Conservation (phyloP, 2,797 vertebrate genomes). For the Malurus leucopterus region DNA sequence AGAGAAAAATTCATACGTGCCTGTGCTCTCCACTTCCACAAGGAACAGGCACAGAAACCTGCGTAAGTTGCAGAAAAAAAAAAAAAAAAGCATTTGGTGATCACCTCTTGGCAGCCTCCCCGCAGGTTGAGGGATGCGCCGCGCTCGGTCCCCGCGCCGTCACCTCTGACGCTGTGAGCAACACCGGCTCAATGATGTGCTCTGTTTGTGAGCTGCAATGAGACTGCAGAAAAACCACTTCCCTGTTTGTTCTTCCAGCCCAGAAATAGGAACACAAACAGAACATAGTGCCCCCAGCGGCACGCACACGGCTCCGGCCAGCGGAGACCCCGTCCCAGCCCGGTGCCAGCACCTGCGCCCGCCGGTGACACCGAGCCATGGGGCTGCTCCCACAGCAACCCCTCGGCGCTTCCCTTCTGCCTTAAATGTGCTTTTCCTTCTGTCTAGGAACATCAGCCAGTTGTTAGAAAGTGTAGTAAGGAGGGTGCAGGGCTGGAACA, state of each 20-base stretch:
- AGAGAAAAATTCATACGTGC: background rate
- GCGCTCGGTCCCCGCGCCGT: background rate
- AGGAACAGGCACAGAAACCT: background rate
- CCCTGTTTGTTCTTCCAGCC: slow-evolving; percentile 59
- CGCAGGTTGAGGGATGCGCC: background rate
- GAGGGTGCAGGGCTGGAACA: background rate
- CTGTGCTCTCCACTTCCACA: background rate
- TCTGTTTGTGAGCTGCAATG: slow-evolving; percentile 58
- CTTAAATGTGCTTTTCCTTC: background rate
- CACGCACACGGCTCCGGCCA: background rate
- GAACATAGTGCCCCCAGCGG: slow-evolving; percentile 54
- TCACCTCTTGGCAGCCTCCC: background rate
- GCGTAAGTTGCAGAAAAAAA: background rate
- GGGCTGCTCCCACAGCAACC: background rate
- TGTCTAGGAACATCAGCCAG: slow-evolving; percentile 13
- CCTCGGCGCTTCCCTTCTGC: background rate
- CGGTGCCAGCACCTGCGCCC: rapidly evolving
- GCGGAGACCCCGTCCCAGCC: background rate
- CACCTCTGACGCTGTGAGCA: slow-evolving; percentile 29
- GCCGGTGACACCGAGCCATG: rapidly evolving
- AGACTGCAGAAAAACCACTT: slow-evolving; percentile 65
- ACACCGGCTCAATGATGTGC: slow-evolving; percentile 36
- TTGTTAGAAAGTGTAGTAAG: slow-evolving; percentile 13
- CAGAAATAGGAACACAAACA: slow-evolving; percentile 47
- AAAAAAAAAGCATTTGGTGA: background rate